These are phyloP conservation scores for Dicrostonyx torquatus DNA, from an alignment of 2,797 vertebrate species.

Conservation along the genomic window DNA sequence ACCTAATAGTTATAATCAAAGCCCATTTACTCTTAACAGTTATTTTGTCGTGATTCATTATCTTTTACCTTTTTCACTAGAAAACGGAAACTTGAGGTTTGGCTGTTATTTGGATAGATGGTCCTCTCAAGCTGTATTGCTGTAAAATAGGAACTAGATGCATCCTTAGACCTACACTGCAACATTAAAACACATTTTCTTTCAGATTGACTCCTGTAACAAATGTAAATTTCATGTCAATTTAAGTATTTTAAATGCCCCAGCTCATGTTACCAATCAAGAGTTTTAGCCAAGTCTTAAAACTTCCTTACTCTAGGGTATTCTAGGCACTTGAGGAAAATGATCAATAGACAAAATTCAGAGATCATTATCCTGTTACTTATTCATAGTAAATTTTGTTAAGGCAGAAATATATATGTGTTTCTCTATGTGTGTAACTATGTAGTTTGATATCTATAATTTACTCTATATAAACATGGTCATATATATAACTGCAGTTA, in stretches of 20 bases:
- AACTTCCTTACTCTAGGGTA: slow-evolving; percentile 11
- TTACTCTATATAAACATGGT: background rate
- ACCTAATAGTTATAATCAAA: background rate
- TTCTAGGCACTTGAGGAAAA: slow-evolving; percentile 20
- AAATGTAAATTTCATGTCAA: slow-evolving; percentile 38
- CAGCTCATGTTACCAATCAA: background rate
- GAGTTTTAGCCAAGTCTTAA: background rate
- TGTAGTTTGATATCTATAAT: no score
- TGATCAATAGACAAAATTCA: slow-evolving; percentile 50
- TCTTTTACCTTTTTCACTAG: slow-evolving; percentile 28
- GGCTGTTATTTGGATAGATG: background rate
- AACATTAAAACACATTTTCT: slow-evolving; percentile 55
- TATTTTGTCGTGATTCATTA: background rate
- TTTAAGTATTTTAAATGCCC: slow-evolving; percentile 46
- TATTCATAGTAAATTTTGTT: slow-evolving; percentile 55
- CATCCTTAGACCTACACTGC: background rate
- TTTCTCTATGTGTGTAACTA: background rate
- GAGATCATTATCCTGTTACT: background rate
- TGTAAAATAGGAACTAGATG: background rate
- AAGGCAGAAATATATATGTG: background rate
- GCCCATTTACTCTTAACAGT: background rate
- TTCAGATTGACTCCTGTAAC: slow-evolving; percentile 31
- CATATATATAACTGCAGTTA: background rate
- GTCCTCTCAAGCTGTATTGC: background rate
- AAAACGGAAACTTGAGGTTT: background rate